Evolutionary conservation across 2,113 vertebrate genomes (phyloP).

Genomic region (Sander lucioperca): DNA sequence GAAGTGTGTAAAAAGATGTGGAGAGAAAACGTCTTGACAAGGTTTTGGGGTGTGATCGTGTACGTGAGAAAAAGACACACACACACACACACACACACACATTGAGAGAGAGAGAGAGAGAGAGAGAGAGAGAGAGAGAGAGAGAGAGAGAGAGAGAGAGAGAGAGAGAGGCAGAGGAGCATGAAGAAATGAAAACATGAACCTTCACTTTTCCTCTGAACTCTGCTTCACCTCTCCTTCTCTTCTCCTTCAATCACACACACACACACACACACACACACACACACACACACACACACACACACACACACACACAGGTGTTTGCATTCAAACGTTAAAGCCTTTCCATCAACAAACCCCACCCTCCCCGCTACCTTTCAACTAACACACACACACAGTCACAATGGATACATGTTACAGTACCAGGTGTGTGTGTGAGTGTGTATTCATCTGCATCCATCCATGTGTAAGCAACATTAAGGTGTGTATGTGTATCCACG

Average conservation of each 20-base stretch:
- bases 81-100: slow-evolving; percentile 34
- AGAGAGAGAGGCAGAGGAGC: slow-evolving; percentile 54
- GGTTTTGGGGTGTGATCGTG: slow-evolving; percentile 70
- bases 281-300: slow-evolving; percentile 39
- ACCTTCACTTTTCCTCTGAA: slow-evolving; percentile 75
- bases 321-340: slow-evolving; percentile 68
- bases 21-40: slow-evolving; percentile 62
- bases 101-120: too few relatives aligned
- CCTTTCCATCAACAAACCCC: slow-evolving; percentile 66
- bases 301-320: slow-evolving; percentile 59
- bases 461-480: slow-evolving; percentile 60
- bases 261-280: slow-evolving; percentile 21
- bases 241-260: slow-evolving; percentile 21
- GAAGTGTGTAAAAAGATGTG: slow-evolving; percentile 59
- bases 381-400: background rate
- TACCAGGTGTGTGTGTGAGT: slow-evolving; percentile 46
- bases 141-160: background rate
- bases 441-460: slow-evolving; percentile 63
- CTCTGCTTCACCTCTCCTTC: slow-evolving; percentile 68
- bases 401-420: slow-evolving; percentile 63
- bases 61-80: slow-evolving; percentile 50
- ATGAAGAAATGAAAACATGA: slow-evolving; percentile 75
- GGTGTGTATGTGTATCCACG: slow-evolving; percentile 46
- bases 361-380: slow-evolving; percentile 47
- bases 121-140: background rate